Base-by-base conservation (phyloP, 2,888 invertebrate species). In the Oeneis ivallda region DNA sequence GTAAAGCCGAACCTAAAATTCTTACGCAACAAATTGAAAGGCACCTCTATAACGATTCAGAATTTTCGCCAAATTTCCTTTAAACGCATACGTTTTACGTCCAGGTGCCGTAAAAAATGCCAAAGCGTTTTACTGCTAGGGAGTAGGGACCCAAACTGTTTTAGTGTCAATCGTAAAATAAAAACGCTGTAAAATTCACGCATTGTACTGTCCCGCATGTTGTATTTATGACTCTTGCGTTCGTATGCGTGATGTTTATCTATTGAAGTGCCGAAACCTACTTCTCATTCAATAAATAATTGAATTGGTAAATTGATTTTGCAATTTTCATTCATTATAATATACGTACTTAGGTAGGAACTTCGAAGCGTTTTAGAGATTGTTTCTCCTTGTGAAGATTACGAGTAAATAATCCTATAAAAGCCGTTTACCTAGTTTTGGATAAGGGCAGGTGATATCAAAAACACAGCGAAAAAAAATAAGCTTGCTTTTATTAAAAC, bases 91-190 rank as follows among this genome's bases (percentile, higher is more conserved):
- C 78, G 77, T 78, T 69, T 81, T 74, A 76, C 79, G 80, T 81
- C 73, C 82, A 83, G 84, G 83, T 84, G 76, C 84, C 85, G 85
- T 90, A 89, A 89, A 87, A 84, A 82, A 77, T 77, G 74, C 77
- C 79, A 82, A 82, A 81, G 85, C 81, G 83, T 88, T 89, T 89
- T 88, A 89, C 82, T 82, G 83, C 83, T 79, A 72, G 79, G 82
- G 79, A 79, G 83, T n/a, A n/a, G n/a, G n/a, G n/a, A n/a, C 58
- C 61, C 82, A 75, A 85, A 88, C 86, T 83, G 86, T 85, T 89
- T 87, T 89, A 88, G 83, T 82, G 85, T 72, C 71, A 62, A 72
- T 85, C 87, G 86, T 90, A 87, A 90, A 90, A 87, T 86, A 83
- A 87, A 84, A 88, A 81, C 76, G 82, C 74, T 82, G 86, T 89